Evolutionary conservation across 2,113 vertebrate species (phyloP), one percentile per base, ranked within the genome.

Genomic region (Zapornia atra): DNA sequence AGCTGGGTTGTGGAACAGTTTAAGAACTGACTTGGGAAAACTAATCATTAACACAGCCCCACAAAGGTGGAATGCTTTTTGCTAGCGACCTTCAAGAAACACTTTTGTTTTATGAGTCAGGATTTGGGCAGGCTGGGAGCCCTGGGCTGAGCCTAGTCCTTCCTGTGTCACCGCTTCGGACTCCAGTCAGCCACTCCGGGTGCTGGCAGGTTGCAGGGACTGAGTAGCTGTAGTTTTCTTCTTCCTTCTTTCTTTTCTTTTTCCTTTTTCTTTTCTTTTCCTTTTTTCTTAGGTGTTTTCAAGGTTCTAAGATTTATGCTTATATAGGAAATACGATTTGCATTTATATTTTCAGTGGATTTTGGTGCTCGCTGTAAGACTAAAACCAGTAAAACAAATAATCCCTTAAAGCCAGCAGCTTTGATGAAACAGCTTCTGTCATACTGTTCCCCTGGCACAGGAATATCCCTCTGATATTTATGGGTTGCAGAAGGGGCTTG

Each of bases 81-180:
- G 2, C 4, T 20, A 48, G 13, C 0, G 2, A 36, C 26, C 53
- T 64, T 72, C 9, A 46, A 26, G 42, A 57, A 64, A 54, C 31
- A 10, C 34, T 38, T 29, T 33, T 42, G 20, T 51, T 59, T 72
- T 31, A 18, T 12, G 18, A 29, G 57, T 33, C 13, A 12, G 40
- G n/a, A 7, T 64, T 22, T 20, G 29, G 24, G 15, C 6, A 63
- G 14, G 21, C 31, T 36, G 65, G 22, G 36, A 28, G 34, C 34
- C 34, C 44, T 5, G 38, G 33, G 33, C 40, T 28, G 4, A 38
- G n/a, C n/a, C 72, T 2, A 2, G 53, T 15, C 36, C 33, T 34
- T 26, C 54, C 26, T 19, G 5, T 0, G 2, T 13, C 5, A 5
- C 8, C 0, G 0, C 10, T 33, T 54, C 0, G 1, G 50, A 5